A percentile compares a stretch with the other conserved stretches of the same genome.
Evolutionary conservation across 2,113 vertebrate species (phyloP).

Genomic region (Nothocercus julius): DNA sequence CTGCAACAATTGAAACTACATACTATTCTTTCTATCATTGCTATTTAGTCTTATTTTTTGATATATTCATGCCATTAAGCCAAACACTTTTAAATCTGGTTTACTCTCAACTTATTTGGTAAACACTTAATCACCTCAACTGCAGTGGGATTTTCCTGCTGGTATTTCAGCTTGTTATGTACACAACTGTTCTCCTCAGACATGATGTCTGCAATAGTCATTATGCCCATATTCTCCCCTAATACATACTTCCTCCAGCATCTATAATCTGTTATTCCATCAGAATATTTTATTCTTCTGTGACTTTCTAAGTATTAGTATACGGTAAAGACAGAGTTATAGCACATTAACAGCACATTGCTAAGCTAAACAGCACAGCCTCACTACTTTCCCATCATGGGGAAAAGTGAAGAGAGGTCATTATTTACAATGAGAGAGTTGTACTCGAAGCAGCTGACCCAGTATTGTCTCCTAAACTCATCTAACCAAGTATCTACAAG

Average conservation of each 20-base stretch:
- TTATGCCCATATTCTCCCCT: not conserved
- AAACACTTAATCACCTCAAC: not conserved
- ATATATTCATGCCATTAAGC: not conserved
- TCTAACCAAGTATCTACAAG: fast-evolving
- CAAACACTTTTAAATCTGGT: not conserved
- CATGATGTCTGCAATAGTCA: not conserved
- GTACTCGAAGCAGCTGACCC: not conserved
- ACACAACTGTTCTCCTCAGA: not conserved
- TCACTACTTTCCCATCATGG: not conserved
- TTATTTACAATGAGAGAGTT: not conserved
- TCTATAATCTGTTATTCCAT: not conserved
- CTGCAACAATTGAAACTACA: not conserved
- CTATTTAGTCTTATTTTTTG: not conserved
- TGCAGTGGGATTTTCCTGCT: not conserved
- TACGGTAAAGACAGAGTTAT: not conserved
- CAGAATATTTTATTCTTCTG: not conserved
- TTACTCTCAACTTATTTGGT: no score
- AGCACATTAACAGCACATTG: not conserved
- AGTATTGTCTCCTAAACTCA: not conserved
- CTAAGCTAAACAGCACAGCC: not conserved
- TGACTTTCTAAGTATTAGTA: not conserved
- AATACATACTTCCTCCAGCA: not conserved
- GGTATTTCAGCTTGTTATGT: not conserved
- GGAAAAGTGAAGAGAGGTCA: not conserved
- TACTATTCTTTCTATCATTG: not conserved